phyloP scores from a whole-genome alignment of 2,113 vertebrate species.

The Sinosuthora webbiana region DNA sequence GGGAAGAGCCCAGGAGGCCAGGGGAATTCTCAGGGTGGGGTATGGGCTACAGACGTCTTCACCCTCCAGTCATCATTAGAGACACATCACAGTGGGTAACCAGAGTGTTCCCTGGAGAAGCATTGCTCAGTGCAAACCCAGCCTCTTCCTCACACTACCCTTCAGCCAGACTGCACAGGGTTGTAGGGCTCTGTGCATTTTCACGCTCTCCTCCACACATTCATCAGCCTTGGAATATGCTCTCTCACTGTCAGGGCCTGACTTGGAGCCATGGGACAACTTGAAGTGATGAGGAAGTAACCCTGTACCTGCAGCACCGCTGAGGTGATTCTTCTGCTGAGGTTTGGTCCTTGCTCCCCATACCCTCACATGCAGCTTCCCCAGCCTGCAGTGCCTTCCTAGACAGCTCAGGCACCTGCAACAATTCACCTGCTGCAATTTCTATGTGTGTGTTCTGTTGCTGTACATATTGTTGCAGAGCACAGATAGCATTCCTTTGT shows the following conservation, averaged over 20 bases:
- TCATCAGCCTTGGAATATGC: background rate
- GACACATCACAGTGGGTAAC: background rate
- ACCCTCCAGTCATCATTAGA: background rate
- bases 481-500: accelerated
- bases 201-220: background rate
- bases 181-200: background rate
- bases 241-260: background rate
- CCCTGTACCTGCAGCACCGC: background rate
- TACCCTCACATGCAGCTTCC: background rate
- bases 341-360: background rate
- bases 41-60: accelerated
- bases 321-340: background rate
- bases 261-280: background rate
- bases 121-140: background rate
- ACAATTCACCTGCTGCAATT: background rate
- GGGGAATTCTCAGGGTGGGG: slow-evolving; percentile 17
- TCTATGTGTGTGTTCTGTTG: background rate
- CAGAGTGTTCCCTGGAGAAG: background rate
- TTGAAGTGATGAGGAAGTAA: background rate
- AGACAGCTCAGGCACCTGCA: background rate
- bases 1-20: background rate
- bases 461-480: background rate
- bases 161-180: background rate
- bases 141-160: background rate
- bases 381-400: background rate